A percentile compares a stretch with the other conserved stretches of the same genome.
These are phyloP conservation scores for Synergus japonicus DNA, from an alignment of 2,888 invertebrate species.

Conservation along the genomic window DNA sequence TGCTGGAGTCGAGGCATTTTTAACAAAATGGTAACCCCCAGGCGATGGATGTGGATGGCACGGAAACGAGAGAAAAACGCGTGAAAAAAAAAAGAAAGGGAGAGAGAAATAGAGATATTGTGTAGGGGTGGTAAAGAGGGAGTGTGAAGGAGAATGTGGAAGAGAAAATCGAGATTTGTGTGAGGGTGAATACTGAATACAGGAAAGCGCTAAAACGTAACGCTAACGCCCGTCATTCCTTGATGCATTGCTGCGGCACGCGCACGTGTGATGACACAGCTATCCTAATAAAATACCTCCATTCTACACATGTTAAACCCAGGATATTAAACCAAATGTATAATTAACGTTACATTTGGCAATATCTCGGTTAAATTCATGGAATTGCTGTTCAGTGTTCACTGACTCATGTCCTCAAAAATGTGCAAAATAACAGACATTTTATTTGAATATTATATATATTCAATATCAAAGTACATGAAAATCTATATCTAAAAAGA, in stretches of 20 bases:
- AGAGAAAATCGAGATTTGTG: conserved; percentile 47
- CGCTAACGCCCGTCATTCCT: conserved; percentile 63
- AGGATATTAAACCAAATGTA: conserved; percentile 15
- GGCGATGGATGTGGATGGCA: conserved; percentile 39
- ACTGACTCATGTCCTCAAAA: too few species aligned
- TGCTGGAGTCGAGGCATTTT: conserved; percentile 22
- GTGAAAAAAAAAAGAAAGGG: conserved; percentile 12
- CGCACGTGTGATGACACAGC: conserved; percentile 68
- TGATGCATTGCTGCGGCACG: conserved; percentile 74
- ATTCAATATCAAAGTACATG: too few species aligned
- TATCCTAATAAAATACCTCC: conserved; percentile 42
- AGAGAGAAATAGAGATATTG: conserved; percentile 46
- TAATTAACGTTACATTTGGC: neutral
- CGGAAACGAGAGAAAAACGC: conserved; percentile 16
- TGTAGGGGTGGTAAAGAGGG: conserved; percentile 45
- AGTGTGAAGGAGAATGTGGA: conserved; percentile 41
- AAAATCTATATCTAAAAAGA: too few species aligned
- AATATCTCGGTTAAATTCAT: neutral
- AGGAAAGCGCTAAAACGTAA: conserved; percentile 53
- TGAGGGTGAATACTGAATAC: conserved; percentile 49
- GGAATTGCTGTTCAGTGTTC: neutral
- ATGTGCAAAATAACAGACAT: neutral
- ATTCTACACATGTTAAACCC: conserved; percentile 2
- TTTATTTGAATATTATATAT: too few species aligned
- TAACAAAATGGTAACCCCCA: conserved; percentile 27